Evolutionary conservation across 2,888 invertebrate species (phyloP).

Genomic region (Caenorhabditis drosophilae): DNA sequence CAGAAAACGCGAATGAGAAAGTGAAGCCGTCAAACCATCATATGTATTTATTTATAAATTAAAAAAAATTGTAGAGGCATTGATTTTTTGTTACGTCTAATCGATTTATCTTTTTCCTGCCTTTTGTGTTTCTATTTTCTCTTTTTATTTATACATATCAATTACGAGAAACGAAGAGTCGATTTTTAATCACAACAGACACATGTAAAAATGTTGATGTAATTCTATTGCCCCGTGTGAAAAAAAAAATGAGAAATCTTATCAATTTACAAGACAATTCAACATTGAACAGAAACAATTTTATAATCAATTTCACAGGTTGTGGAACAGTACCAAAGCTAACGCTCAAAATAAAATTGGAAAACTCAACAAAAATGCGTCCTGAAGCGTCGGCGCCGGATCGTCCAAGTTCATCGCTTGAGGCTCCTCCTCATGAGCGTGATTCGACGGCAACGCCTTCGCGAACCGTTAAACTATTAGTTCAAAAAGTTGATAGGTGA

Average conservation of each 20-base stretch:
- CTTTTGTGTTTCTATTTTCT: not conserved
- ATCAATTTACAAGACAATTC: no score
- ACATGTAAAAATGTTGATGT: not conserved
- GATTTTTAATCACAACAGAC: no score
- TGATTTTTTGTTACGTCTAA: conserved; percentile 1
- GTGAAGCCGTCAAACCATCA: no score
- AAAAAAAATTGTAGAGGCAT: no score
- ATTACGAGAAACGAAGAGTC: no score
- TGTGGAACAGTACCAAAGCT: conserved; percentile 11
- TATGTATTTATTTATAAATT: no score
- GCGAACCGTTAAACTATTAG: conserved; percentile 25
- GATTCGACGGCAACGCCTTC: conserved; percentile 1
- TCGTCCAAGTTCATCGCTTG: conserved; percentile 15
- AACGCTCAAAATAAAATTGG: conserved; percentile 30
- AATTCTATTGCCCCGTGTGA: no score
- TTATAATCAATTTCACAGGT: not conserved
- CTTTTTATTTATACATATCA: no score
- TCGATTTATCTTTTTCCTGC: not conserved
- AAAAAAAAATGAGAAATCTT: no score
- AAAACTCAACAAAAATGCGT: conserved; percentile 10
- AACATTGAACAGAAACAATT: not conserved
- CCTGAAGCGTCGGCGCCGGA: conserved; percentile 14
- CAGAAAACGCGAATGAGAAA: not conserved
- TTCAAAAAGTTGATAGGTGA: conserved; percentile 28
- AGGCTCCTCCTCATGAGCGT: conserved; percentile 5